Evolutionary conservation across 2,113 vertebrate species (phyloP), one percentile per base, ranked within the genome.

Genomic region (Falcunculus frontatus): DNA sequence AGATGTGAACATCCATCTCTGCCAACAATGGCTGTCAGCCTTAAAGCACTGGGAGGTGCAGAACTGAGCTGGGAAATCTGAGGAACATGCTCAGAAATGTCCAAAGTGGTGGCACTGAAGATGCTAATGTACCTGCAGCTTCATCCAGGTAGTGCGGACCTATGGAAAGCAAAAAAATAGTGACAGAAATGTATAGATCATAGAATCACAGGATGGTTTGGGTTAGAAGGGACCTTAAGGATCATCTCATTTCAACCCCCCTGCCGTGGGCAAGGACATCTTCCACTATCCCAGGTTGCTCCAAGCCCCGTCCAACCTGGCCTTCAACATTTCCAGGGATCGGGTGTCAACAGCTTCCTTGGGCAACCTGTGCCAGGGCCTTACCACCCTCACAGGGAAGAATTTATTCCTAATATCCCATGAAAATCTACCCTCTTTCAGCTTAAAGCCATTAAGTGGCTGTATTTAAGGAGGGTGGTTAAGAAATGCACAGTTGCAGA

Each of bases 301-400:
- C 62, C 47, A n/a, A 82, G 9, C 7, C 20, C 4, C 0, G 0
- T 46, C 29, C 46, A 75, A 5, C n/a, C 11, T 12, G 5, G 16
- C 7, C 30, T 53, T 53, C 0, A 1, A 46, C 16, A 14, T 9
- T 53, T 60, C 33, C 46, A 74, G 39, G 7, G 9, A 19, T 0
- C 14, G 14, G 5, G 4, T 8, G 13, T 4, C 42, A 15, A 37
- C 19, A 53, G 0, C 11, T 53, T 68, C 39, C 15, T 33, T 39
- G 29, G 20, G 8, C 9, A 68, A 1, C 20, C 14, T 55, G n/a
- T 41, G 47, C 46, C 30, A 47, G 46, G 37, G 9, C 20, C 20
- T 55, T 9, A 6, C 13, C 7, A 60, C 2, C 6, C 29, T 32
- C 53, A 55, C 4, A 47, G 25, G 30, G 13, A 69, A 69, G 4